Conservation (phyloP, 2,113 vertebrate genomes). For the Planiliza haematocheilus region DNA sequence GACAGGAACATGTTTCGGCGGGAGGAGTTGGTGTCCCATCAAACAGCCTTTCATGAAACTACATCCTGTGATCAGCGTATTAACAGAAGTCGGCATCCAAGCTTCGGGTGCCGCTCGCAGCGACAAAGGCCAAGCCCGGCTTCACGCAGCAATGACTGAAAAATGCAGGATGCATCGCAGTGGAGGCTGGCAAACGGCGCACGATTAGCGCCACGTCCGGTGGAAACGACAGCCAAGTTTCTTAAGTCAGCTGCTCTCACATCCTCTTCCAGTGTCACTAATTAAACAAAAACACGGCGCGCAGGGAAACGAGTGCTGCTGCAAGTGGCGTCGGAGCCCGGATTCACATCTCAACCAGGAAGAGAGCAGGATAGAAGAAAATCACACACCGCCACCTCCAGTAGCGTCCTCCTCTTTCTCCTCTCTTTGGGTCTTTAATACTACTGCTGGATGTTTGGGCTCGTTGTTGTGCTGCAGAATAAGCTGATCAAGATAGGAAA, state of each 20-base stretch:
- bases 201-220: conserved; percentile 47
- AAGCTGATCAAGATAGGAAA: background rate
- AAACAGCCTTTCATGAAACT: conserved; percentile 23
- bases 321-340: conserved; percentile 7
- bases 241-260: conserved; percentile 49
- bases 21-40: conserved; percentile 1
- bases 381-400: too few relatives aligned
- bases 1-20: conserved; percentile 25
- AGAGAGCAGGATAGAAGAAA: background rate
- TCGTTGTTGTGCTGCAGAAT: too few relatives aligned
- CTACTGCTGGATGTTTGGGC: too few relatives aligned
- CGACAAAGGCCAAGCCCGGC: conserved; percentile 20
- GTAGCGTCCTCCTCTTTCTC: too few relatives aligned
- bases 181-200: conserved; percentile 42
- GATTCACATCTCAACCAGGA: background rate
- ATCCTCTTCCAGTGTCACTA: conserved; percentile 49
- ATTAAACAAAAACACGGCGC: conserved; percentile 15
- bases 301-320: conserved; percentile 7
- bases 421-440: too few relatives aligned
- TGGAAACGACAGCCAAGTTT: conserved; percentile 47
- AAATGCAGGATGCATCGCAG: conserved; percentile 13
- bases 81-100: conserved; percentile 24
- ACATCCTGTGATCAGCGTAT: conserved; percentile 37
- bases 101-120: background rate
- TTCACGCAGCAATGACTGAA: conserved; percentile 37